A percentile compares a stretch with the other conserved stretches of the same genome.
These are phyloP conservation scores for Diarsia rubi DNA, from an alignment of 2,888 invertebrate genomes.

Conservation along the genomic window DNA sequence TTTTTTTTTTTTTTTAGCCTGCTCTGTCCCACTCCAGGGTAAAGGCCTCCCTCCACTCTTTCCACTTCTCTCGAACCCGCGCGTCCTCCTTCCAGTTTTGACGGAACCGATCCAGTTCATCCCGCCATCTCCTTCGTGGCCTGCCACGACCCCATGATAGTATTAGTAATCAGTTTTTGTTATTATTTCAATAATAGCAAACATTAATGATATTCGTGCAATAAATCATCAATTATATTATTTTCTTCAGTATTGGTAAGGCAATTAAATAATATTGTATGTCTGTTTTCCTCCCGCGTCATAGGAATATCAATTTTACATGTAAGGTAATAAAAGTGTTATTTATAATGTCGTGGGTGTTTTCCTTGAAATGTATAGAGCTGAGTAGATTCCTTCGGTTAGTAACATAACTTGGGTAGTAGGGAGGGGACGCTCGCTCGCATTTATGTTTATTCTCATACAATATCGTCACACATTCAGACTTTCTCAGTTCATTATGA, in stretches of 20 bases:
- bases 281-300: background rate
- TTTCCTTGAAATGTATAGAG: background rate
- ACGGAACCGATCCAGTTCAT: no score
- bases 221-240: conserved; percentile 21
- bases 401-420: background rate
- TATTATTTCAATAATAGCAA: conserved; percentile 19
- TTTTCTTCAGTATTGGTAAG: conserved; percentile 22
- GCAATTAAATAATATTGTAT: conserved; percentile 26
- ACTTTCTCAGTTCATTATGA: no score
- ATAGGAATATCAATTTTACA: conserved; percentile 12
- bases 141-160: no score
- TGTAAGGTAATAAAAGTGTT: conserved; percentile 1
- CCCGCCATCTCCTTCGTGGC: no score
- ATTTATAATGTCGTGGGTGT: background rate
- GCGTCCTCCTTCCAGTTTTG: no score
- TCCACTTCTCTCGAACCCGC: no score
- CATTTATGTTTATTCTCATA: background rate
- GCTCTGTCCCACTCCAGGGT: no score
- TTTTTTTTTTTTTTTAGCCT: no score
- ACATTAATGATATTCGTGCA: conserved; percentile 14
- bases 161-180: conserved; percentile 4
- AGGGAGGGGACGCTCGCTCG: no score
- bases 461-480: background rate
- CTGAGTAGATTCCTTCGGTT: background rate
- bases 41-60: no score